phyloP scores from a whole-genome alignment of 2,888 invertebrate species.

The Lypha dubia region DNA sequence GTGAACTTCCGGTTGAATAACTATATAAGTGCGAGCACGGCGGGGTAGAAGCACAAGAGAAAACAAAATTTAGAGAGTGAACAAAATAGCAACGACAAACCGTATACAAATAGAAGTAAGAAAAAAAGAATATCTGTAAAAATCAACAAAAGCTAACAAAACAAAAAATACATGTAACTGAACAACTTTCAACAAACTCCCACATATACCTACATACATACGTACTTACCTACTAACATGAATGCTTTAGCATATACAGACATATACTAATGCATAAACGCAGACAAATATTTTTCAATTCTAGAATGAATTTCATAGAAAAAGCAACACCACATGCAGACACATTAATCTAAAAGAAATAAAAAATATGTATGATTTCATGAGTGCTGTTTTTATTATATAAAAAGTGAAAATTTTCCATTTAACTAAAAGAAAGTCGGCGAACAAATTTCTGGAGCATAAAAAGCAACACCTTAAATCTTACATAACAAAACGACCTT shows the following conservation, averaged over 20 bases:
- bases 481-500: not conserved
- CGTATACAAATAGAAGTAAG: slow-evolving; percentile 29
- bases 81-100: slow-evolving; percentile 33
- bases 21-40: slow-evolving; percentile 72
- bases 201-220: slow-evolving; percentile 24
- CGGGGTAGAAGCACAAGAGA: slow-evolving; percentile 25
- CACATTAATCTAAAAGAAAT: slow-evolving; percentile 41
- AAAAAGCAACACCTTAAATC: slow-evolving; percentile 16
- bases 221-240: slow-evolving; percentile 13
- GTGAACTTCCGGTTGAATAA: slow-evolving; percentile 82
- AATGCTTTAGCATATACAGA: slow-evolving; percentile 20
- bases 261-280: slow-evolving; percentile 31
- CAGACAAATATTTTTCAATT: slow-evolving; percentile 53
- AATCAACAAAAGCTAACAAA: slow-evolving; percentile 61
- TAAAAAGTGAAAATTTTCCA: slow-evolving; percentile 62
- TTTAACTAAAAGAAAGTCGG: slow-evolving; percentile 34
- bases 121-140: slow-evolving; percentile 44
- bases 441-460: not conserved
- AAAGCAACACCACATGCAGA: slow-evolving; percentile 63
- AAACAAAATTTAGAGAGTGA: slow-evolving; percentile 16
- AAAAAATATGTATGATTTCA: not conserved
- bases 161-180: slow-evolving; percentile 29
- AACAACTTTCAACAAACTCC: slow-evolving; percentile 57
- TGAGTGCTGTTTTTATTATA: slow-evolving; percentile 4
- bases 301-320: slow-evolving; percentile 32